A percentile compares a stretch with the other conserved stretches of the same genome.
phyloP scores from a whole-genome alignment of 2,888 invertebrate species.

The Hydrotaea diabolus region DNA sequence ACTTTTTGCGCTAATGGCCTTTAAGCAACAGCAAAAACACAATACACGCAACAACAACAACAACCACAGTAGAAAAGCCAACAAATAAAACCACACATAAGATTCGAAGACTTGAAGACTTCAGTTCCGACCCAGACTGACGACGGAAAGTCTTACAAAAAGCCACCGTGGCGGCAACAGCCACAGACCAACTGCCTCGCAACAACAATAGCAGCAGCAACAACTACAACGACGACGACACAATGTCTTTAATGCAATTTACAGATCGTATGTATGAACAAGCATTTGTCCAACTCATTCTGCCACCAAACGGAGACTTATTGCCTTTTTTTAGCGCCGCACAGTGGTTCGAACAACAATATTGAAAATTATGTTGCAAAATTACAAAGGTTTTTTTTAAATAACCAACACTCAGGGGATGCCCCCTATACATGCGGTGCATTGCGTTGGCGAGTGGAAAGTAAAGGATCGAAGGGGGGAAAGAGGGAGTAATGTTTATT shows the following conservation, averaged over 20 bases:
- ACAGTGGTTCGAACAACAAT: not conserved
- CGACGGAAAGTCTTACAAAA: conserved; percentile 65
- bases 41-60: conserved; percentile 11
- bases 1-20: conserved; percentile 67
- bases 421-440: no score
- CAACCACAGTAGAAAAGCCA: conserved; percentile 12
- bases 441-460: no score
- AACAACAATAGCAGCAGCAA: no score
- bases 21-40: conserved; percentile 19
- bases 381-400: no score
- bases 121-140: conserved; percentile 39
- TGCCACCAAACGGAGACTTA: conserved; percentile 12
- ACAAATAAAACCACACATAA: conserved; percentile 25
- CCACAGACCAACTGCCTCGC: conserved; percentile 14
- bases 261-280: conserved; percentile 25
- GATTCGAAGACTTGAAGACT: conserved; percentile 29
- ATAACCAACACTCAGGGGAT: no score
- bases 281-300: not conserved
- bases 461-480: no score
- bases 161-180: conserved; percentile 51
- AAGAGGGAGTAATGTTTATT: no score
- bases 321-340: not conserved
- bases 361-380: no score
- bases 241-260: conserved; percentile 65
- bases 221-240: conserved; percentile 58